Conservation (phyloP, 2,888 invertebrate species). For the Scaptomyza flava region DNA sequence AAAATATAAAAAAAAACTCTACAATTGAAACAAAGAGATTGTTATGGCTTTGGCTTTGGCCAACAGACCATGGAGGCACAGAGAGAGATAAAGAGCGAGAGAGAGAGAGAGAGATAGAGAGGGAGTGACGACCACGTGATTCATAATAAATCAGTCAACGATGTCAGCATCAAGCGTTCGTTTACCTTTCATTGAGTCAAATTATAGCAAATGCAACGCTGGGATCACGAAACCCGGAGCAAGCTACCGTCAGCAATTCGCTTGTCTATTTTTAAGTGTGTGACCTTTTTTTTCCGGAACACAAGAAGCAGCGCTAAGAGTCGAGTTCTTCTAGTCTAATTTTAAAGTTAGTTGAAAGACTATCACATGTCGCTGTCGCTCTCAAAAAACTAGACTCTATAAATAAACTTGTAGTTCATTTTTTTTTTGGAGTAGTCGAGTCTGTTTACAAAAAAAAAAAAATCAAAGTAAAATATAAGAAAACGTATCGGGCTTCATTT, state of each 20-base stretch:
- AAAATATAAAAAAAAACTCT: background rate
- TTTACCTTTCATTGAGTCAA: conserved; percentile 68
- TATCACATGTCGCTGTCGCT: conserved; percentile 62
- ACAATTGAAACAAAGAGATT: conserved; percentile 55
- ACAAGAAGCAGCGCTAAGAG: conserved; percentile 41
- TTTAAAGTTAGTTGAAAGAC: conserved; percentile 52
- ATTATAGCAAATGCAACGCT: conserved; percentile 61
- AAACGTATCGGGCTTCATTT: conserved; percentile 10
- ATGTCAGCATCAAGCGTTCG: conserved; percentile 73
- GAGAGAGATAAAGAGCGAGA: background rate
- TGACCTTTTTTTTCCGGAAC: conserved; percentile 53
- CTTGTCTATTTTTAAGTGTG: conserved; percentile 64
- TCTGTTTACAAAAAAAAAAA: background rate
- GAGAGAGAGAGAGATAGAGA: background rate
- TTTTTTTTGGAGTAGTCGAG: background rate
- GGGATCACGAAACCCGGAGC: conserved; percentile 9
- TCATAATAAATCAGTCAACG: conserved; percentile 77
- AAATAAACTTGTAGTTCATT: conserved; percentile 19
- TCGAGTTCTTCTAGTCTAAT: conserved; percentile 47
- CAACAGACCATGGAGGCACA: conserved; percentile 52
- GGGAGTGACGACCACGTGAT: conserved; percentile 66
- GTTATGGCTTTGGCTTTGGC: conserved; percentile 28
- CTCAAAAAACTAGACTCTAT: conserved; percentile 21
- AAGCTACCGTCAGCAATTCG: conserved; percentile 45
- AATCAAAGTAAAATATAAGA: background rate